phyloP scores from a whole-genome alignment of 2,113 vertebrate species.

The Bothrops jararaca region DNA sequence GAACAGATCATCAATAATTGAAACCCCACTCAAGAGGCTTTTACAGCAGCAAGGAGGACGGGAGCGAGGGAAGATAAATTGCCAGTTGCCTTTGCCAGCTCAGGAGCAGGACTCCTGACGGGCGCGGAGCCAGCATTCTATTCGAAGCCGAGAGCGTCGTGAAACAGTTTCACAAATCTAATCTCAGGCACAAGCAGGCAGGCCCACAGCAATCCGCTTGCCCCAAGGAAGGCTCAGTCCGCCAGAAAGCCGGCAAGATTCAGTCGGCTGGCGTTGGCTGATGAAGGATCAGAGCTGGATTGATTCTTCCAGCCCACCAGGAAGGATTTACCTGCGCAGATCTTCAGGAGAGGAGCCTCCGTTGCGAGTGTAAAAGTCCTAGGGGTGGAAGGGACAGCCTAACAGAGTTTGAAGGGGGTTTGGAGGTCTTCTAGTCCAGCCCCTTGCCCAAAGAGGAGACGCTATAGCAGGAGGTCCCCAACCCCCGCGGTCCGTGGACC shows the following conservation, averaged over 20 bases:
- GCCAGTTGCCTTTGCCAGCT: conserved; percentile 22
- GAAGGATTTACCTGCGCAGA: neutral
- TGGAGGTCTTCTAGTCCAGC: too few relatives aligned
- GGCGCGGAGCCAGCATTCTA: neutral
- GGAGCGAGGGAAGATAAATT: conserved; percentile 31
- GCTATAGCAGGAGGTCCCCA: too few relatives aligned
- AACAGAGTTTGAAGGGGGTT: too few relatives aligned
- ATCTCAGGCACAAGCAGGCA: neutral
- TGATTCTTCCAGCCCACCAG: neutral
- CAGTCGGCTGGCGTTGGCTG: neutral
- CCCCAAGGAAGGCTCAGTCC: neutral
- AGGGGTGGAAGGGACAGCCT: neutral
- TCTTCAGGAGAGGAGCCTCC: neutral
- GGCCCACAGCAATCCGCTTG: neutral
- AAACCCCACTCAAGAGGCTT: conserved; percentile 54
- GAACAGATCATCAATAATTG: conserved; percentile 68
- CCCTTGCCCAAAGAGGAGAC: too few relatives aligned
- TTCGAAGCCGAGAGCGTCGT: neutral
- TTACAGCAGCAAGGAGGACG: conserved; percentile 41
- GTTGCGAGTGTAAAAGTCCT: neutral
- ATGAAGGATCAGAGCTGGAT: neutral
- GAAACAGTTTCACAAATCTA: neutral
- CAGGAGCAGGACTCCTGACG: neutral
- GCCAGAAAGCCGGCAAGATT: neutral
- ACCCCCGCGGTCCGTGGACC: too few relatives aligned